phyloP scores from a whole-genome alignment of 2,113 vertebrate genomes.

The Clarias macrocephalus region DNA sequence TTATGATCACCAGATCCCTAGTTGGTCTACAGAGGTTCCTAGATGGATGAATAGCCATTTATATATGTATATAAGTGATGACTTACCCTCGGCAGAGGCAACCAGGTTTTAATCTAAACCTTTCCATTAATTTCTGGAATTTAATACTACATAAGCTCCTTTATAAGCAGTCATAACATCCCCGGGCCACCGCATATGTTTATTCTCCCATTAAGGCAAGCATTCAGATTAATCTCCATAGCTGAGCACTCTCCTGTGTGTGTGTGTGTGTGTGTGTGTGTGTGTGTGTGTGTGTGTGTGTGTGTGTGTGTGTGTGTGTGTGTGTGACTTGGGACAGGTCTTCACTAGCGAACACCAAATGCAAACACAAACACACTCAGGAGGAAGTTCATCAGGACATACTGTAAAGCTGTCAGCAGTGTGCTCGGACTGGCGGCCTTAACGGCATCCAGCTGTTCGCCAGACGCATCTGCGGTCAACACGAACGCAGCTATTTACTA shows the following conservation, averaged over 20 bases:
- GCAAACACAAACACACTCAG: not conserved
- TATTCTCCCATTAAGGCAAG: not conserved
- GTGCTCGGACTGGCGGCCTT: not conserved
- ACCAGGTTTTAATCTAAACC: no score
- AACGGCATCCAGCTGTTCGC: constrained; percentile 33
- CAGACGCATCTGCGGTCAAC: constrained; percentile 29
- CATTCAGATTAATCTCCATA: not conserved
- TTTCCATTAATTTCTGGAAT: not conserved
- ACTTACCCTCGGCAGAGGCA: no score
- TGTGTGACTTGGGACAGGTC: not conserved
- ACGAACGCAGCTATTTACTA: constrained; percentile 34
- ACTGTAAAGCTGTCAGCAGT: constrained; percentile 30
- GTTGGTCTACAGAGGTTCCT: no score
- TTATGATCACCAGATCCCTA: no score
- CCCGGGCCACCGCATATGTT: not conserved
- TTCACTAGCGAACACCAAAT: not conserved
- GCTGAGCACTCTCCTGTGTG: not conserved
- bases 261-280: no score
- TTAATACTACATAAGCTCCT: not conserved
- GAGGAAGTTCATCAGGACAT: constrained; percentile 4
- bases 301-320: no score
- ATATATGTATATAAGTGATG: no score
- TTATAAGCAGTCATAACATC: not conserved
- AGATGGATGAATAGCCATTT: no score
- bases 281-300: no score